Base-by-base conservation (phyloP, 2,113 vertebrate genomes). In the Pseudopipra pipra region DNA sequence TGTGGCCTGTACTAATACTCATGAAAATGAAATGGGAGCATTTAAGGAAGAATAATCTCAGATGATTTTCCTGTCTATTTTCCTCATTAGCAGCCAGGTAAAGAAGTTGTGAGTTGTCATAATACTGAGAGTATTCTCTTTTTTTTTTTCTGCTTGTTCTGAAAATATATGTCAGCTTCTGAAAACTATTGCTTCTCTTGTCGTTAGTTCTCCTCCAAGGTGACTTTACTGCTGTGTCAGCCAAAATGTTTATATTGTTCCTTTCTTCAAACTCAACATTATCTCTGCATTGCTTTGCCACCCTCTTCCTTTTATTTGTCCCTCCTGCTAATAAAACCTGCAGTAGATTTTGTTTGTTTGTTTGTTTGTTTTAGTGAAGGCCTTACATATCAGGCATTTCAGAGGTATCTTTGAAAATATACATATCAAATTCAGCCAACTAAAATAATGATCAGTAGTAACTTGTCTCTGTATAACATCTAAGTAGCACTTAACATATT, bases 21-120 rank as follows among this genome's bases (percentile, higher is more conserved):
- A 41, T 30, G 68, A 88, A 94, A 90, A 95, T 59, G 2, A 88
- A 85, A 93, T 74, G 68, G 22, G 55, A 86, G 28, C 52, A 66
- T 90, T 93, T 61, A 87, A 77, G 84, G 89, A 95, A 96, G 70
- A 87, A 52, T 70, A 85, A 83, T 66, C 83, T 91, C 52, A 73
- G 41, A 74, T 90, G 4, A 59, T 77, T 95, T 85, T 88, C 76
- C 74, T 94, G 76, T 82, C 87, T 85, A 2, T 90, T 93, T 93
- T 95, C 54, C 82, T 91, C 52, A 30, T 37, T 77, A 85, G 27
- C 35, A 93, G 41, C 31, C 84, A 85, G 63, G 76, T 93, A 56
- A 91, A 93, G 72, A 76, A 71, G 28, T 52, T 79, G 28, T 46
- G 59, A 67, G 73, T 65, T 58, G 30, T 87, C 86, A 15, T 87